phyloP scores from a whole-genome alignment of 2,797 vertebrate species.

The Rhinoraja longicauda region DNA sequence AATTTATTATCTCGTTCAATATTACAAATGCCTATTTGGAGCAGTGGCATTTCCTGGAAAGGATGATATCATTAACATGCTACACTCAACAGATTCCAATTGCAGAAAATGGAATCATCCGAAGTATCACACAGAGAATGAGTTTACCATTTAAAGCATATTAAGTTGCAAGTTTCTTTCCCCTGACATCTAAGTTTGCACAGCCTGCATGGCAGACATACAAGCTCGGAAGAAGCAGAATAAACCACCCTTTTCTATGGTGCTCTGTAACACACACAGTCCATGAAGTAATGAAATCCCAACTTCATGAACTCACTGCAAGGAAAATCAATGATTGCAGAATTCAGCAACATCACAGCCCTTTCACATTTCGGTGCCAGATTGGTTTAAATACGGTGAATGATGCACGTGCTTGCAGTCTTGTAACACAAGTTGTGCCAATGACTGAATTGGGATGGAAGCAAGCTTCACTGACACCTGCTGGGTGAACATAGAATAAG shows the following conservation, averaged over 20 bases:
- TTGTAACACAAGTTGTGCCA: no score
- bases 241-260: background rate
- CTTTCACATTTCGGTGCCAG: no score
- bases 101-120: background rate
- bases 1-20: background rate
- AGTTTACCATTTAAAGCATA: background rate
- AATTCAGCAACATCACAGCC: no score
- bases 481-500: no score
- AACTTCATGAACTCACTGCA: background rate
- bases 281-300: constrained; percentile 8
- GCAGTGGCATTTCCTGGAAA: background rate
- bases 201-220: background rate
- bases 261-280: background rate
- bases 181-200: background rate
- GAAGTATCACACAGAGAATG: background rate
- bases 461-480: no score
- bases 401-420: no score
- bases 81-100: background rate
- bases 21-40: background rate
- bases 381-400: no score
- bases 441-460: no score
- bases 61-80: background rate
- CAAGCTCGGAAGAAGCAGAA: background rate
- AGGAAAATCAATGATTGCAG: background rate
- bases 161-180: background rate